Evolutionary conservation across 2,888 invertebrate species (phyloP).

Genomic region (Boloria selene): DNA sequence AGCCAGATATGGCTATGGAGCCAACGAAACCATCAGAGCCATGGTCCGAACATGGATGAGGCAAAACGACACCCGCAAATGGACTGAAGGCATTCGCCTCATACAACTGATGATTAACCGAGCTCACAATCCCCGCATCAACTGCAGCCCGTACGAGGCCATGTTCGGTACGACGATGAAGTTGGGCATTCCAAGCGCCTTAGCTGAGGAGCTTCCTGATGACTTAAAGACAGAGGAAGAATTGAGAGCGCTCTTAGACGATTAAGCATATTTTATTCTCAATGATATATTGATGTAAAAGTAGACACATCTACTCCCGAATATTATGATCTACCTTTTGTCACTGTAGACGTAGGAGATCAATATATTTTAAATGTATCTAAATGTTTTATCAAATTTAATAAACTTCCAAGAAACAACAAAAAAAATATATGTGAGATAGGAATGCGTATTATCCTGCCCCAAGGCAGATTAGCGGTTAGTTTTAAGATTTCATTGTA

Average conservation of each 20-base stretch:
- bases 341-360: constrained; percentile 21
- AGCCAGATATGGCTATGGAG: constrained; percentile 55
- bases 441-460: constrained; percentile 4
- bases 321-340: constrained; percentile 15
- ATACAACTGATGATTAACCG: constrained; percentile 62
- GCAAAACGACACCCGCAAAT: constrained; percentile 51
- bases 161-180: constrained; percentile 48
- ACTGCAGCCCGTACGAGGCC: constrained; percentile 52
- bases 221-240: constrained; percentile 9
- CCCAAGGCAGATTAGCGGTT: constrained; percentile 10
- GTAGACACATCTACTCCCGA: constrained; percentile 13
- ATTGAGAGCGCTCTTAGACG: constrained; percentile 11
- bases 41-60: constrained; percentile 56
- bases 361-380: constrained; percentile 15
- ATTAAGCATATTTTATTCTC: constrained; percentile 2
- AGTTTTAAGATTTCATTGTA: constrained; percentile 23
- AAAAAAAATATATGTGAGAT: constrained; percentile 20
- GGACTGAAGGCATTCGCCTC: constrained; percentile 59
- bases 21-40: constrained; percentile 56
- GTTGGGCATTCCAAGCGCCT: constrained; percentile 13
- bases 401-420: constrained; percentile 6
- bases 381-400: constrained; percentile 12
- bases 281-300: constrained; percentile 18
- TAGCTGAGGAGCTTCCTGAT: constrained; percentile 14
- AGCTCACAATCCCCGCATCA: constrained; percentile 54